These are phyloP conservation scores for Bradypodion pumilum DNA, from an alignment of 2,797 vertebrate genomes.

Conservation along the genomic window DNA sequence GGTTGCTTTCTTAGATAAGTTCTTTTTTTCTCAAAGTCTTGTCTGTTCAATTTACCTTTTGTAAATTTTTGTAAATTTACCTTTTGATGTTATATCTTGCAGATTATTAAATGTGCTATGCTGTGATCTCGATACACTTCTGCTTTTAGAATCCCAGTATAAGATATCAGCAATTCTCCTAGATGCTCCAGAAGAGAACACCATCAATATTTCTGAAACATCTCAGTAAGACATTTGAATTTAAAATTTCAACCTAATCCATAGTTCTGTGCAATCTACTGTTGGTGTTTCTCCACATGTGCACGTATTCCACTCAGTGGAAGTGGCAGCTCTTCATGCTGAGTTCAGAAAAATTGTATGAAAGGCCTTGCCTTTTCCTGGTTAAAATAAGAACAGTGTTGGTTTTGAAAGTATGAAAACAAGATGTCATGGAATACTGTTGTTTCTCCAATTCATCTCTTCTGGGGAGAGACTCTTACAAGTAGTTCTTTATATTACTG, in stretches of 20 bases:
- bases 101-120: slow-evolving; percentile 91
- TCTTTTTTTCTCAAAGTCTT: too few relatives aligned
- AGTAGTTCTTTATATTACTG: not conserved
- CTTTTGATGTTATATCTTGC: slow-evolving; percentile 42
- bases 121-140: slow-evolving; percentile 89
- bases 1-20: too few relatives aligned
- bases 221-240: slow-evolving; percentile 75
- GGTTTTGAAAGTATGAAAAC: not conserved
- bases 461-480: not conserved
- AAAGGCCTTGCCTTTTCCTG: not conserved
- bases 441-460: not conserved
- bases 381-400: not conserved
- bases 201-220: slow-evolving; percentile 70
- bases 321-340: not conserved
- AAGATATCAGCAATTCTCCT: slow-evolving; percentile 86
- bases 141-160: slow-evolving; percentile 91
- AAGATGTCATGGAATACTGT: not conserved
- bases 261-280: not conserved
- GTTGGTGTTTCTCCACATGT: not conserved
- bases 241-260: not conserved
- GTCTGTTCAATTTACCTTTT: too few relatives aligned
- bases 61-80: not conserved
- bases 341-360: not conserved
- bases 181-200: slow-evolving; percentile 85
- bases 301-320: not conserved